Percentiles rank a stretch among this genome's conserved stretches.
These are phyloP conservation scores for Jordanella pulchra DNA, from an alignment of 2,797 vertebrate species.

Conservation along the genomic window DNA sequence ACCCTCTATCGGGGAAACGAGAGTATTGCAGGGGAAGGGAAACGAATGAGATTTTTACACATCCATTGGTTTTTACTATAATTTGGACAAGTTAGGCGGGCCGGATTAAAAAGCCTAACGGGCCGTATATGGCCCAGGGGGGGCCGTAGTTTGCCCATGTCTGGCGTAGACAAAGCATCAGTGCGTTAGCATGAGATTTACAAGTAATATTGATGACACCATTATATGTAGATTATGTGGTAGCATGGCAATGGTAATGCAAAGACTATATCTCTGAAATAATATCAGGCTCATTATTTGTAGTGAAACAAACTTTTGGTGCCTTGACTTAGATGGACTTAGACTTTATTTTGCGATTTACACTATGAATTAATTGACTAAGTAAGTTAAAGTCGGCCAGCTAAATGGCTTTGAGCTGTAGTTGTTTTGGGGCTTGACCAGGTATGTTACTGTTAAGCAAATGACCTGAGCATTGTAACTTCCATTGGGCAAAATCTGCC, in stretches of 20 bases:
- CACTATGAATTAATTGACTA: neutral
- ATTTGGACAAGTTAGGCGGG: too few relatives aligned
- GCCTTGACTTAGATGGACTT: neutral
- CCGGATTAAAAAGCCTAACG: too few relatives aligned
- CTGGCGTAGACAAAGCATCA: neutral
- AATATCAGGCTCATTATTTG: neutral
- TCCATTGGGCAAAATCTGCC: slow-evolving; percentile 66
- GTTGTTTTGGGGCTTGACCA: slow-evolving; percentile 19
- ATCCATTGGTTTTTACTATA: too few relatives aligned
- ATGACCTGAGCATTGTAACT: slow-evolving; percentile 47
- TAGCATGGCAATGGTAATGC: neutral
- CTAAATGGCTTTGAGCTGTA: slow-evolving; percentile 11
- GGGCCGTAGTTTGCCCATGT: too few relatives aligned
- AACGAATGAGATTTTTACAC: too few relatives aligned
- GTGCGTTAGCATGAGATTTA: neutral
- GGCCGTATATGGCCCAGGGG: too few relatives aligned
- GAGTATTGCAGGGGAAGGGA: too few relatives aligned
- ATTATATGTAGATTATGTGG: neutral
- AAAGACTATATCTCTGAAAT: neutral
- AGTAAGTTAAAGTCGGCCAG: slow-evolving; percentile 5
- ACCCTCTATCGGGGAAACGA: too few relatives aligned
- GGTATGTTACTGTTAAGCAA: slow-evolving; percentile 18
- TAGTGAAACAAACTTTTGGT: neutral
- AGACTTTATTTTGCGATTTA: slow-evolving; percentile 10
- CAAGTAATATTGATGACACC: neutral